Conservation (phyloP, 2,888 invertebrate species). For the Pseudeuparius sepicola region DNA sequence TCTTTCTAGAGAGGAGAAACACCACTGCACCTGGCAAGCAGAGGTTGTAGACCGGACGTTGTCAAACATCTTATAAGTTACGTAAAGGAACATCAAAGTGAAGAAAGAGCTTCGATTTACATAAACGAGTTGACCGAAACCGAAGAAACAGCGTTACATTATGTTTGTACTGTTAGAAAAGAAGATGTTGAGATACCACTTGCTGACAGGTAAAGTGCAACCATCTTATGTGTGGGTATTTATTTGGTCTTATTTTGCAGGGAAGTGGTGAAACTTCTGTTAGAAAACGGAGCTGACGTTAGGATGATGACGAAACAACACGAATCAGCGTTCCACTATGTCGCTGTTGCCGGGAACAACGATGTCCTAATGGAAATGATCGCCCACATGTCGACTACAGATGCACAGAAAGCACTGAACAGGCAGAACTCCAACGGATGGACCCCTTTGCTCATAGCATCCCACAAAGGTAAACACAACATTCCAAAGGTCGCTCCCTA, state of each 20-base stretch:
- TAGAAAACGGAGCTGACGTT: constrained; percentile 88
- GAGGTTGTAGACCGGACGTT: constrained; percentile 75
- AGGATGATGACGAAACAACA: constrained; percentile 73
- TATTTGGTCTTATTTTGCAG: constrained; percentile 34
- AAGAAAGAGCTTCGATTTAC: constrained; percentile 70
- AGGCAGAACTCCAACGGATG: constrained; percentile 90
- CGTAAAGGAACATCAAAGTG: constrained; percentile 64
- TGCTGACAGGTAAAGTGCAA: constrained; percentile 18
- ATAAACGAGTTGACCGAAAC: constrained; percentile 84
- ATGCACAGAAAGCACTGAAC: constrained; percentile 90
- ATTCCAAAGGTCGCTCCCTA: constrained; percentile 1
- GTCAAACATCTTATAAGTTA: constrained; percentile 78
- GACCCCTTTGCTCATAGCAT: constrained; percentile 94
- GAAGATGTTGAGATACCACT: constrained; percentile 52
- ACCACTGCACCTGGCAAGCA: constrained; percentile 87
- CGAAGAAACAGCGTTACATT: constrained; percentile 91
- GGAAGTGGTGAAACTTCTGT: constrained; percentile 80
- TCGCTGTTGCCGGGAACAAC: constrained; percentile 91
- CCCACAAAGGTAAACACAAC: constrained; percentile 64
- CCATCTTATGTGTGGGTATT: background rate
- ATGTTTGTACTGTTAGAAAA: constrained; percentile 82
- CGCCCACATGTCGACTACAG: constrained; percentile 76
- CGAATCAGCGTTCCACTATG: constrained; percentile 94
- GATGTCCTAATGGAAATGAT: constrained; percentile 92
- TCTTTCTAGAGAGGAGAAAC: constrained; percentile 78